phyloP scores from a whole-genome alignment of 2,113 vertebrate species.

The Gallinago media region DNA sequence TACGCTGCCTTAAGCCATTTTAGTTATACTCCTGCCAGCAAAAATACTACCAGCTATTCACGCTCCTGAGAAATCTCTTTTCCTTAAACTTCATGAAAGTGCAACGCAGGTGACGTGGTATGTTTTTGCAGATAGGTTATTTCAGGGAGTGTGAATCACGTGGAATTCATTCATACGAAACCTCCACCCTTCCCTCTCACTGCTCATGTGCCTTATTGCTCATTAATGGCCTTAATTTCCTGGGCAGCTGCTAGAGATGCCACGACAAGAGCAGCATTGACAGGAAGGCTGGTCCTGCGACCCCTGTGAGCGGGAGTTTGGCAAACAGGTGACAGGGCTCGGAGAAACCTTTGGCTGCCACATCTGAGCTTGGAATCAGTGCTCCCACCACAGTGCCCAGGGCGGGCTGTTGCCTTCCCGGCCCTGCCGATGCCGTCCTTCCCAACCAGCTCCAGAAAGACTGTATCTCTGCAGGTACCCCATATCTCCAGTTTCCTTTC shows the following conservation, averaged over 20 bases:
- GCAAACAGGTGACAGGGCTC: not conserved
- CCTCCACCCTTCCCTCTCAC: fast-evolving
- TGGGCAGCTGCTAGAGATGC: not conserved
- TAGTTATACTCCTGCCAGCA: not conserved
- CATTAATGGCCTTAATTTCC: not conserved
- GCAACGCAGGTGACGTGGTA: fast-evolving
- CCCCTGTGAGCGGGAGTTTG: not conserved
- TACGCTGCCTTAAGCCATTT: not conserved
- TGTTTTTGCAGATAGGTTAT: not conserved
- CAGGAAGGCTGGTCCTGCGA: not conserved
- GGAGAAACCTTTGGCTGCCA: not conserved
- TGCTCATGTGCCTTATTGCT: not conserved
- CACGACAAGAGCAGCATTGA: not conserved
- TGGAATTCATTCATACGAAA: not conserved
- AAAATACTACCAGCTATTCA: not conserved
- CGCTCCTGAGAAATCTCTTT: not conserved
- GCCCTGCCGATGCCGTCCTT: fast-evolving
- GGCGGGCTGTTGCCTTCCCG: not conserved
- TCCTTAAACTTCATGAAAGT: not conserved
- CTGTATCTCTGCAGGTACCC: not conserved
- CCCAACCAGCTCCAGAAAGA: not conserved
- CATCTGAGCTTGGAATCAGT: not conserved
- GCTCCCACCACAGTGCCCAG: not conserved
- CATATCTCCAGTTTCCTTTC: fast-evolving
- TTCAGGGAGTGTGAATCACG: not conserved